phyloP scores from a whole-genome alignment of 1,140 invertebrate species.

The Euura saliciscinereae region DNA sequence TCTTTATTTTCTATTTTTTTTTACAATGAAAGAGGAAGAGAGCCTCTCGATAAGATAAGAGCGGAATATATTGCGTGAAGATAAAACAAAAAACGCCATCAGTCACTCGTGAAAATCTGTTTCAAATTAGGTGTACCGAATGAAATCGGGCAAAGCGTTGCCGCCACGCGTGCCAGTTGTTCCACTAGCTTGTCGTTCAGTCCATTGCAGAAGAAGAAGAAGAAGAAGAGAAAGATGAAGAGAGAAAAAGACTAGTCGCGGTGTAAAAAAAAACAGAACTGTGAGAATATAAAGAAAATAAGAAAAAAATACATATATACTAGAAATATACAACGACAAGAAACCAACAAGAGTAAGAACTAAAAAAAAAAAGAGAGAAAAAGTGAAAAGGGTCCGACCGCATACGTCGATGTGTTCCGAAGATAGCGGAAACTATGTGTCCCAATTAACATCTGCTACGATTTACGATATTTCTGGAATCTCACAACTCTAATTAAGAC shows the following conservation, averaged over 20 bases:
- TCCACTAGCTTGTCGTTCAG: not conserved
- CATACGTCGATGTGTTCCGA: not conserved
- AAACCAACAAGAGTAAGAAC: not conserved
- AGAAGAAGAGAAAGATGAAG: not conserved
- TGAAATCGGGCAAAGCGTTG: not conserved
- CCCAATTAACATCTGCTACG: constrained; percentile 4
- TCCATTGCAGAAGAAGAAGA: not conserved
- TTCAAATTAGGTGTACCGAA: not conserved
- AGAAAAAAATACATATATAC: not conserved
- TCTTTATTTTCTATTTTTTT: too few species aligned
- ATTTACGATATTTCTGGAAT: constrained; percentile 7
- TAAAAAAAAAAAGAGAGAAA: not conserved
- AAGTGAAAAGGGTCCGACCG: constrained; percentile 1
- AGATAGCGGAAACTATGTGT: constrained; percentile 7
- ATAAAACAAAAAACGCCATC: too few species aligned
- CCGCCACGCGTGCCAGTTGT: constrained; percentile 6
- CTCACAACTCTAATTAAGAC: constrained; percentile 1
- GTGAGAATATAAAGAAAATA: not conserved
- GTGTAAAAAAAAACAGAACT: not conserved
- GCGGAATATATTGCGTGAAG: not conserved
- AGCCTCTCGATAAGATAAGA: constrained; percentile 12
- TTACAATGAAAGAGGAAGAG: too few species aligned
- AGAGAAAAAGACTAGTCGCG: too few species aligned
- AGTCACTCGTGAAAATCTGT: not conserved
- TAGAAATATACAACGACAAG: too few species aligned